Evolutionary conservation across 53 echinoderm and acorn worm genomes (phyloP), one percentile per base, ranked within the genome.

Genomic region (Echinometra lucunter): DNA sequence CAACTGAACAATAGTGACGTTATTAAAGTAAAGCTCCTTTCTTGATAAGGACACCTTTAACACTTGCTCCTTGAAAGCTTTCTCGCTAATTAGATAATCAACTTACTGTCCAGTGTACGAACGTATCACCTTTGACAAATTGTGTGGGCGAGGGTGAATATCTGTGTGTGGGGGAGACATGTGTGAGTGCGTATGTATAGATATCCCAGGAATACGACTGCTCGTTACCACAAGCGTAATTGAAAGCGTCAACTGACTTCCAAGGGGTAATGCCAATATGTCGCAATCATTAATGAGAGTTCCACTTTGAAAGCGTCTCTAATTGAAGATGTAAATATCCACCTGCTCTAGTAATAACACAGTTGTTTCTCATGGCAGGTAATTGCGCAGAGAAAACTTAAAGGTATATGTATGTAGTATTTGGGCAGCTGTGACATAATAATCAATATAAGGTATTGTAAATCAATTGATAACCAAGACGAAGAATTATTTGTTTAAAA

Each of bases 301-400:
- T 47, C 49, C 45, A 49, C 85, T 49, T 85, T n/a, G 25, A 35
- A 60, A 37, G 37, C 89, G 58, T 25, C 89, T 49, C 30, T 89
- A 89, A 89, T 89, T 89, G 89, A 89, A 89, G 60, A 89, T 89
- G 89, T 89, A 89, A 89, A 89, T 89, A 60, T 19, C 38, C 89
- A 89, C 89, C 89, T 89, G 89, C 60, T 58, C 37, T 18, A 17
- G 57, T 58, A 89, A 60, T 40, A 58, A 60, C 57, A 37, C 89
- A 89, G 89, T 89, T 60, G 89, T 49, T 25, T 49, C 47, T 85
- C 85, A 28, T 85, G 85, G 40, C n/a, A 85, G 85, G 5, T 85
- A 85, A 85, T 45, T 85, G 49, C 28, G 9, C 85, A 21, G 49
- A 49, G 23, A 10, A 25, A 4, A 85, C 17, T 83, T 83, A 49